phyloP scores from a whole-genome alignment of 2,113 vertebrate species.

The Phasianus colchicus region DNA sequence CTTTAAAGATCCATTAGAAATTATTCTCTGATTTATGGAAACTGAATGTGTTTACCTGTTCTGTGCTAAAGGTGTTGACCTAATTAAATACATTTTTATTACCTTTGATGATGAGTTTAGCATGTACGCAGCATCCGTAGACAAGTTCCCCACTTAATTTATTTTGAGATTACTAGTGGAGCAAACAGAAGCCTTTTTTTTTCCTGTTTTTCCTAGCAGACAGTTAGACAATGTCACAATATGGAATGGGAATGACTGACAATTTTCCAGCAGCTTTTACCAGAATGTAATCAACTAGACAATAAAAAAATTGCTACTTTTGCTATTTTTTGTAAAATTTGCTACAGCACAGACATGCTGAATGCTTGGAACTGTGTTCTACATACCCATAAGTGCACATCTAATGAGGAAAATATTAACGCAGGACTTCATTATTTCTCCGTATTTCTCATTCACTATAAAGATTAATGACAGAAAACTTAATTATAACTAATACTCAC shows the following conservation, averaged over 20 bases:
- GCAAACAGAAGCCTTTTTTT: conserved; percentile 35
- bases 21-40: background rate
- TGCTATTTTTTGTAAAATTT: background rate
- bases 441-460: background rate
- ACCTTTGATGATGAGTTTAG: background rate
- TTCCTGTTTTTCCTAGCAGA: conserved; percentile 63
- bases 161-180: conserved; percentile 49
- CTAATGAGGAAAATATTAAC: background rate
- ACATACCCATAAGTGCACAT: background rate
- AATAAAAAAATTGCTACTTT: background rate
- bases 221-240: conserved; percentile 64
- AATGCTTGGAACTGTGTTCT: background rate
- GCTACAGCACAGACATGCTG: background rate
- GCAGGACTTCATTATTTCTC: rapidly evolving
- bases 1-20: conserved; percentile 15
- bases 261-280: conserved; percentile 36
- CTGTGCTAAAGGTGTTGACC: conserved; percentile 6
- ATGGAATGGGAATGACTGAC: conserved; percentile 1
- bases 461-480: background rate
- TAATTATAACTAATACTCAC: background rate
- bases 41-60: background rate
- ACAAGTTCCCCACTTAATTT: conserved; percentile 30
- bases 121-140: background rate
- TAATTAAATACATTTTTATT: conserved; percentile 18
- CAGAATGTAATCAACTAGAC: background rate